phyloP scores from a whole-genome alignment of 2,113 vertebrate species.

The Ictidomys tridecemlineatus region DNA sequence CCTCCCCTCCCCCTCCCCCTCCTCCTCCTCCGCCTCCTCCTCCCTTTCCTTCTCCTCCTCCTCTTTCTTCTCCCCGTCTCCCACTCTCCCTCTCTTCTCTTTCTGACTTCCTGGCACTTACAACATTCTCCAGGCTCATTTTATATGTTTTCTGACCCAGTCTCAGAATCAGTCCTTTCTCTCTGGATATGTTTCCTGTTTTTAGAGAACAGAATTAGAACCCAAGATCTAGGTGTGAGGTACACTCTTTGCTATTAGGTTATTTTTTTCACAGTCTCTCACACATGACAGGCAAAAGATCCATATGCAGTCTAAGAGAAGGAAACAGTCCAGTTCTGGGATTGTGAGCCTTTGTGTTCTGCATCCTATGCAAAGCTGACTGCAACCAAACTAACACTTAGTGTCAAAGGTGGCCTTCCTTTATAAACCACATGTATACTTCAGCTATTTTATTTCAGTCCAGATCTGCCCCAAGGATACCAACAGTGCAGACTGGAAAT shows the following conservation, averaged over 20 bases:
- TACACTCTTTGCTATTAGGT: neutral
- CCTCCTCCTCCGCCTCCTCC: too few species aligned
- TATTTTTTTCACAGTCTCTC: neutral
- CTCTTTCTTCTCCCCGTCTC: neutral
- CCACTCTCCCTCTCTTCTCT: accelerated
- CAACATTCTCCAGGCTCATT: neutral
- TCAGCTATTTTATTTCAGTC: neutral
- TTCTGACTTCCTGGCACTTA: neutral
- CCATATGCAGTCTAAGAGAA: neutral
- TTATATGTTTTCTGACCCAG: neutral
- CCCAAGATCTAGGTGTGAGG: neutral
- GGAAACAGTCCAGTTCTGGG: neutral
- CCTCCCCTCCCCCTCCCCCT: too few species aligned
- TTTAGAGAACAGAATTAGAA: neutral
- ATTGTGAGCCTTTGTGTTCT: neutral
- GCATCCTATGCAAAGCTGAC: neutral
- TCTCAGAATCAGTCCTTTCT: neutral
- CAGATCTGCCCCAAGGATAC: neutral
- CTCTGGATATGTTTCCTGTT: neutral
- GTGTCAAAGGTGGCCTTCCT: neutral
- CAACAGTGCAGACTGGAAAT: neutral
- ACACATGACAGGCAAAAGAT: neutral
- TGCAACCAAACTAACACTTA: neutral
- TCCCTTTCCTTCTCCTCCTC: too few species aligned
- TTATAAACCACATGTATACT: neutral